Evolutionary conservation across 2,797 vertebrate genomes (phyloP).

Genomic region (Meda fulgida): DNA sequence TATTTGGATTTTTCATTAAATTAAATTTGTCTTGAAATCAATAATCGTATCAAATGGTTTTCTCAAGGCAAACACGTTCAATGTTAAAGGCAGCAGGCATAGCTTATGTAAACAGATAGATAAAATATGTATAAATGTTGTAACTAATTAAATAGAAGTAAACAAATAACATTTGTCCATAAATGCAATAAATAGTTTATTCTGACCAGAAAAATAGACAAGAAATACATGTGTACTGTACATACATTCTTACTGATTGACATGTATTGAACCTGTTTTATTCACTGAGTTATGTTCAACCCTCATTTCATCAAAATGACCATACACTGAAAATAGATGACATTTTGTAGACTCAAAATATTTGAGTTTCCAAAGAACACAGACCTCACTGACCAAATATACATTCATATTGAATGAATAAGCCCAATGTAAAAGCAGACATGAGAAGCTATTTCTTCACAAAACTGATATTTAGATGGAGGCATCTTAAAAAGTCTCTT

Average conservation of each 20-base stretch:
- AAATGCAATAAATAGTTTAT: slow-evolving; percentile 80
- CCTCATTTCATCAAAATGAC: slow-evolving; percentile 55
- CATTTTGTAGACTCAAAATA: slow-evolving; percentile 55
- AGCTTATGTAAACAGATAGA: neutral
- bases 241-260: slow-evolving; percentile 42
- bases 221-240: slow-evolving; percentile 65
- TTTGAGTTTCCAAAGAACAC: slow-evolving; percentile 62
- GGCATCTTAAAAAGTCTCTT: neutral
- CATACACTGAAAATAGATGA: slow-evolving; percentile 60
- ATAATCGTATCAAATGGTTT: neutral
- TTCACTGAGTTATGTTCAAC: slow-evolving; percentile 40
- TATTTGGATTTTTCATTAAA: neutral
- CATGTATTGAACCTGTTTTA: slow-evolving; percentile 30
- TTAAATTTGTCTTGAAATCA: neutral
- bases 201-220: slow-evolving; percentile 78
- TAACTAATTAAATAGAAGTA: neutral
- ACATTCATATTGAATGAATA: slow-evolving; percentile 57
- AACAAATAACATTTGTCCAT: neutral
- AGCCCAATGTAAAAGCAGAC: slow-evolving; percentile 56
- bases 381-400: slow-evolving; percentile 66
- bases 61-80: neutral
- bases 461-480: slow-evolving; percentile 22
- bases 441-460: slow-evolving; percentile 36
- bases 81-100: neutral
- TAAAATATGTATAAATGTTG: neutral